Evolutionary conservation across 1,140 invertebrate genomes (phyloP), one percentile per base, ranked within the genome.

Genomic region (Portunus trituberculatus): DNA sequence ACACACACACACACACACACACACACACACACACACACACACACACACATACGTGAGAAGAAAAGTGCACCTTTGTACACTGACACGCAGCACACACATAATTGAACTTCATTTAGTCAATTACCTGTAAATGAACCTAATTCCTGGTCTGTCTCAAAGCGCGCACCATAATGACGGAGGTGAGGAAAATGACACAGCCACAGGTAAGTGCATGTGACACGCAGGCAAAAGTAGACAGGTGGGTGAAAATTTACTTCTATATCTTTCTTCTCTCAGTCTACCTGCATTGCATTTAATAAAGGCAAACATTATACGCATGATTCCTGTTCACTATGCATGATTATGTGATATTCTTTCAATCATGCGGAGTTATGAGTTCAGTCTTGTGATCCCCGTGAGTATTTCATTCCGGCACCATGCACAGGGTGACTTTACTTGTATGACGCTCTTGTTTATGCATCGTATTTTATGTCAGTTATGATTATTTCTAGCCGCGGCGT

Each of bases 11-110:
- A 32, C 86, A 88, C 86, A 88, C 28, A 88, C 31, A 39, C 86
- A 88, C 86, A 88, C 28, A 88, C 86, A 88, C 86, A 88, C 86
- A 88, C 86, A 88, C 86, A 88, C 86, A 88, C 86, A 88, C 31
- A 32, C 31, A 31, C 86, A 31, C 28, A 88, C 86, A 88, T n/a
- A 28, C 4, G 12, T 2, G 52, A 39, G 8, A 59, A 59, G 52
- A 14, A 59, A 14, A 59, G n/a, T 59, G 52, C 52, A 59, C 52
- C 12, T 59, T 59, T 59, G 67, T 76, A 76, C 67, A 76, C 67
- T 76, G 67, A 76, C 16, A 76, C 67, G 67, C 67, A 76, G 25
- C 67, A 76, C 67, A 76, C 67, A 2, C 16, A 76, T 76, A 76
- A 76, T 76, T 76, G 67, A 76, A n/a, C 67, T 76, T n/a, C 67